phyloP scores from a whole-genome alignment of 2,888 invertebrate genomes.

The Perithous albicinctus region DNA sequence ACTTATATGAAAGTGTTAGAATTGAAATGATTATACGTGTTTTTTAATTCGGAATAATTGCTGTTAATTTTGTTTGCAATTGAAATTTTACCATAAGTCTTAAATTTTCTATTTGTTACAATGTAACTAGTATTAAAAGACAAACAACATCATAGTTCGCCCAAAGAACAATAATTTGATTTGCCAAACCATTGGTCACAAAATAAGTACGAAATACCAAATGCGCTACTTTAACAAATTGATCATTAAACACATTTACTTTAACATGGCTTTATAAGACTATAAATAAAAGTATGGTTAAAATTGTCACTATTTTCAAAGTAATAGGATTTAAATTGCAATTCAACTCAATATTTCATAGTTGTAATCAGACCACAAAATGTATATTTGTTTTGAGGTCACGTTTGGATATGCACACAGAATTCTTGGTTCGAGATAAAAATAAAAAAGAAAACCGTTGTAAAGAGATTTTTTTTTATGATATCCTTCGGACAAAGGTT shows the following conservation, averaged over 20 bases:
- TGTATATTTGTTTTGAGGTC: not conserved
- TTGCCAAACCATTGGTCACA: too few species aligned
- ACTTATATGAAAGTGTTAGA: too few species aligned
- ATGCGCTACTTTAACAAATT: not conserved
- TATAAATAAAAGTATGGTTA: too few species aligned
- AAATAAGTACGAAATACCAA: not conserved
- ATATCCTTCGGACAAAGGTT: conserved; percentile 59
- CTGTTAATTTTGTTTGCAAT: too few species aligned
- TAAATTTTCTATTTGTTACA: too few species aligned
- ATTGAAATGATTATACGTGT: too few species aligned
- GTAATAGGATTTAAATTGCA: not conserved
- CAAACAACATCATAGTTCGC: too few species aligned
- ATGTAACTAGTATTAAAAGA: too few species aligned
- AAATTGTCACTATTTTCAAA: not conserved
- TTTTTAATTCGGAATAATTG: too few species aligned
- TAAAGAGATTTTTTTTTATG: conserved; percentile 32
- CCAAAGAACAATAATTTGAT: too few species aligned
- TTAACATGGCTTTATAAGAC: too few species aligned
- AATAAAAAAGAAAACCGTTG: conserved; percentile 28
- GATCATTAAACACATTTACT: not conserved
- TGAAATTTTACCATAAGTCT: too few species aligned
- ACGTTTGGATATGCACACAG: not conserved
- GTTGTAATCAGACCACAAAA: not conserved
- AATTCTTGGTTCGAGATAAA: conserved; percentile 14
- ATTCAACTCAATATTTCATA: not conserved